These are phyloP conservation scores for Tachyglossus aculeatus DNA, from an alignment of 2,797 vertebrate genomes.

Conservation along the genomic window DNA sequence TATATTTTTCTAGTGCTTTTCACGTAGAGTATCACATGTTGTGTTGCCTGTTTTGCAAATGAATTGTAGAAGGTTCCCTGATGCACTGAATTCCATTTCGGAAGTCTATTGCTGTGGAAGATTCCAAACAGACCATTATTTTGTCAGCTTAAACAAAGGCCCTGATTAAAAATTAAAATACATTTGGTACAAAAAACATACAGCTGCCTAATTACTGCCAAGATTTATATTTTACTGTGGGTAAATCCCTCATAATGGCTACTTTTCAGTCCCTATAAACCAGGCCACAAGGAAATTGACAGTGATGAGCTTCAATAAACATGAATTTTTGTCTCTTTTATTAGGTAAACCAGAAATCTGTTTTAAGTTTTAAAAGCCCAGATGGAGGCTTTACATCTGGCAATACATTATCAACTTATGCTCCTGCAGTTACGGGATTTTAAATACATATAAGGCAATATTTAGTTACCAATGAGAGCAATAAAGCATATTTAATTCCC, in stretches of 20 bases:
- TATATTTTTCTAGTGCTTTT: not conserved
- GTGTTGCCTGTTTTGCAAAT: constrained; percentile 12
- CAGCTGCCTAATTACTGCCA: constrained; percentile 33
- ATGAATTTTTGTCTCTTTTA: constrained; percentile 32
- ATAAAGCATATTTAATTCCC: constrained; percentile 24
- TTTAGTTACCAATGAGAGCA: constrained; percentile 1
- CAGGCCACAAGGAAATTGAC: constrained; percentile 11
- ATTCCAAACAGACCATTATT: constrained; percentile 37
- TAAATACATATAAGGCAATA: not conserved
- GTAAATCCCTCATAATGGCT: constrained; percentile 44
- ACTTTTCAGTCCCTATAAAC: constrained; percentile 38
- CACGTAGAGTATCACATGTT: not conserved
- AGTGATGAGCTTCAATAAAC: constrained; percentile 27
- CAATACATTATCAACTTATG: not conserved
- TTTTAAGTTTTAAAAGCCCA: constrained; percentile 42
- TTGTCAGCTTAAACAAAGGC: constrained; percentile 41
- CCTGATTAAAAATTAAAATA: constrained; percentile 57
- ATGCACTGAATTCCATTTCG: constrained; percentile 8
- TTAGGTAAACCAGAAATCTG: constrained; percentile 14
- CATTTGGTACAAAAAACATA: constrained; percentile 51
- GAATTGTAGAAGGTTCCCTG: not conserved
- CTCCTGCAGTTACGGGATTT: not conserved
- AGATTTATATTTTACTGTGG: constrained; percentile 51
- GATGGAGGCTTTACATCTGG: constrained; percentile 2
- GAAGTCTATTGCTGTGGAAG: constrained; percentile 20